Base-by-base conservation (phyloP, 2,797 vertebrate genomes). In the Geotrypetes seraphini region DNA sequence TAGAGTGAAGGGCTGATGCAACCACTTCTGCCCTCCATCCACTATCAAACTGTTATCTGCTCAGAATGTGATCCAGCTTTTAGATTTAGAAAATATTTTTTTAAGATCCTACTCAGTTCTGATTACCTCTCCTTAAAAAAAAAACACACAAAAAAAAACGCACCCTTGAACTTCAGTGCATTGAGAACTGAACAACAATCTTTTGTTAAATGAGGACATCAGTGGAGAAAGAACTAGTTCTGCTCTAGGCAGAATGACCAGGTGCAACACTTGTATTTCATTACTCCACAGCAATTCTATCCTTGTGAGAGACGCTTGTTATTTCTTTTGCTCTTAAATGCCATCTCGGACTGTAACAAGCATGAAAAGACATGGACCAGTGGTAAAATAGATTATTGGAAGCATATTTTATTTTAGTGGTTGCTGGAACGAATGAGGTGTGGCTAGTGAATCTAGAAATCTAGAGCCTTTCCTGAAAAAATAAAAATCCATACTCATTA, bases 201-300 rank as follows among this genome's bases (percentile, higher is more conserved):
- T 55, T 74, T 73, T 87, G 76, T 87, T 65, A 43, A 50, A 50
- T 43, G 28, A 41, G 45, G 53, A 44, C 13, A 48, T 45, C 36
- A 50, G 47, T 29, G 25, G 32, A 39, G 53, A 44, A 51, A 47
- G 28, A 5, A 45, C 53, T 14, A 3, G 25, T 53, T 64, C 58
- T 57, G 51, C 17, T 39, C 15, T 16, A 23, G 28, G 12, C 39
- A 39, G n/a, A n/a, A 16, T 42, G 19, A 16, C 33, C 12, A 27
- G 25, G 14, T 18, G 5, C 0, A 2, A 31, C 36, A 34, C 7
- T 5, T 12, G 1, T 51, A 50, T 60, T 57, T 16, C 13, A 19
- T 62, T 53, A 27, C 29, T 17, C 16, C 57, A 44, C 48, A 65
- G 78, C 79, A 83, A 81, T 44, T 19, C 29, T 57, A 77, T 63